Conservation (phyloP, 2,888 invertebrate genomes). For the Gnatocerus cornutus region DNA sequence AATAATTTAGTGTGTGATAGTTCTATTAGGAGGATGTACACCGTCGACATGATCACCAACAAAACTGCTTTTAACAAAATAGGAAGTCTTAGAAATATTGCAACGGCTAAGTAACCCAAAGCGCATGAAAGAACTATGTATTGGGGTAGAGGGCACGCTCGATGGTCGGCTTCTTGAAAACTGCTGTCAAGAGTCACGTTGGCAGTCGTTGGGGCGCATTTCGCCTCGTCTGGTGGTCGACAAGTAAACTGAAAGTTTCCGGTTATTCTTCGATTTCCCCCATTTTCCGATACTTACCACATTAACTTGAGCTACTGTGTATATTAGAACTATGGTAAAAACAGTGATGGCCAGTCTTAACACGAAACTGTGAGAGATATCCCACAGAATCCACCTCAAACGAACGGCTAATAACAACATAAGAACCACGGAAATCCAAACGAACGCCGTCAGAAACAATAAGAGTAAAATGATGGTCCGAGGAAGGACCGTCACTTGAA, state of each 20-base stretch:
- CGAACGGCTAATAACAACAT: slow-evolving; percentile 89
- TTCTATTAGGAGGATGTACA: slow-evolving; percentile 87
- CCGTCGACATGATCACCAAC: slow-evolving; percentile 84
- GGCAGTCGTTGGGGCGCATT: slow-evolving; percentile 67
- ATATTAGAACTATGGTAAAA: slow-evolving; percentile 89
- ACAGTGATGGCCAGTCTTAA: slow-evolving; percentile 89
- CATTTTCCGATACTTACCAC: slow-evolving; percentile 79
- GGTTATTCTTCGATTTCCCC: neutral
- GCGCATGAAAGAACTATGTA: slow-evolving; percentile 91
- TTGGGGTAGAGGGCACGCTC: slow-evolving; percentile 88
- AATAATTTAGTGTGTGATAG: slow-evolving; percentile 87
- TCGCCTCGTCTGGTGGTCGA: slow-evolving; percentile 60
- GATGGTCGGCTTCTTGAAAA: slow-evolving; percentile 75
- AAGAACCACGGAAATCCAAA: slow-evolving; percentile 91
- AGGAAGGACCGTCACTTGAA: slow-evolving; percentile 87
- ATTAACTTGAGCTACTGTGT: slow-evolving; percentile 93
- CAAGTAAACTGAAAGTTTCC: slow-evolving; percentile 77
- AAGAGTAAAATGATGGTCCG: slow-evolving; percentile 88
- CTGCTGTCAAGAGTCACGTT: slow-evolving; percentile 73
- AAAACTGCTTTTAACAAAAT: slow-evolving; percentile 87
- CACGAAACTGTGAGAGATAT: slow-evolving; percentile 88
- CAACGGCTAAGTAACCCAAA: slow-evolving; percentile 87
- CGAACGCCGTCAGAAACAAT: slow-evolving; percentile 90
- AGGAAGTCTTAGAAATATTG: slow-evolving; percentile 88
- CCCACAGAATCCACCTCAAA: slow-evolving; percentile 88